Percentiles rank a stretch among this genome's conserved stretches.
phyloP scores from a whole-genome alignment of 2,888 invertebrate genomes.

The Coecobrya sp. region DNA sequence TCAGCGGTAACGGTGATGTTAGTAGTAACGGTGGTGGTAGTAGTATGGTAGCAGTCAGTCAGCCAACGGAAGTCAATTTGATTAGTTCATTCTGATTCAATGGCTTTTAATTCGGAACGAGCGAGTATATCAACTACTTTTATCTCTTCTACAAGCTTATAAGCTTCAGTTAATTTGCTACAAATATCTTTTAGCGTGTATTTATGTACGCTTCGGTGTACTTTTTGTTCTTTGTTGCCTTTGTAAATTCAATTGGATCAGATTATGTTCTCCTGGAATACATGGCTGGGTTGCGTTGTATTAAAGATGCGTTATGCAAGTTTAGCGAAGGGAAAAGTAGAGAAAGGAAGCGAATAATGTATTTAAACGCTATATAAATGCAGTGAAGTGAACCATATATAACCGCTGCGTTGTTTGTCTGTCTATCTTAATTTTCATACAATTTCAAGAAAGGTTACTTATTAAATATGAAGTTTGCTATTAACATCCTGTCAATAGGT shows the following conservation, averaged over 20 bases:
- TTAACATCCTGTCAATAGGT: too few relatives aligned
- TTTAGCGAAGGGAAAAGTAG: too few relatives aligned
- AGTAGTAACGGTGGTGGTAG: background rate
- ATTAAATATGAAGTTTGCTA: too few relatives aligned
- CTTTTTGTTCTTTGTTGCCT: background rate
- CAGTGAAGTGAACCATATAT: too few relatives aligned
- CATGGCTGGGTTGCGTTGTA: too few relatives aligned
- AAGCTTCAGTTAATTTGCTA: background rate
- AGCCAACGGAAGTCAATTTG: conserved; percentile 80
- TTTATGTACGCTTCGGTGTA: background rate
- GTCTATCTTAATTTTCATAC: too few relatives aligned
- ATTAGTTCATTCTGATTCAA: conserved; percentile 82
- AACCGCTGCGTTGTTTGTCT: too few relatives aligned
- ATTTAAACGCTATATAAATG: too few relatives aligned
- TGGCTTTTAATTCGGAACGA: conserved; percentile 72
- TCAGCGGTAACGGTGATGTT: background rate
- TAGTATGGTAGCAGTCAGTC: conserved; percentile 35
- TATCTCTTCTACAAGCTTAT: conserved; percentile 29
- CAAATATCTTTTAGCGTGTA: background rate
- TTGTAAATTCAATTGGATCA: background rate
- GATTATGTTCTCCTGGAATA: background rate
- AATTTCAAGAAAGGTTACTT: too few relatives aligned
- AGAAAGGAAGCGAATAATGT: too few relatives aligned
- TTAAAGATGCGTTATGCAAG: too few relatives aligned
- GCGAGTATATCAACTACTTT: conserved; percentile 6